Percentiles rank a stretch among this genome's conserved stretches.
These are phyloP conservation scores for Hoplias malabaricus DNA, from an alignment of 2,113 vertebrate species.

Conservation along the genomic window DNA sequence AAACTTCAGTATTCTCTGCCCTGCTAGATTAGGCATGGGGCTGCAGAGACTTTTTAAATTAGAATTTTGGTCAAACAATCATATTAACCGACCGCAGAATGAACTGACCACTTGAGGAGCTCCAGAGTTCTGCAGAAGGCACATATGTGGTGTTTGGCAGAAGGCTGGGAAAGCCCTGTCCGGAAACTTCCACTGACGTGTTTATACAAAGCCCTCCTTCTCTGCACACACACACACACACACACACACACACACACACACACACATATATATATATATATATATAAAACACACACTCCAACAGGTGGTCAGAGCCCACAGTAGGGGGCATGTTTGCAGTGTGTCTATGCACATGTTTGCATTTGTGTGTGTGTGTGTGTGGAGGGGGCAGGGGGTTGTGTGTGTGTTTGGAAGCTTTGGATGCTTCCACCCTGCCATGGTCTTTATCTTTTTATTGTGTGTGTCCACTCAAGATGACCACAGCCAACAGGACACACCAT, in stretches of 20 bases:
- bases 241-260: neutral
- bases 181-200: conserved; percentile 38
- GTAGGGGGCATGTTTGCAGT: conserved; percentile 8
- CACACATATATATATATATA: too few species aligned
- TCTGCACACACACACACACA: neutral
- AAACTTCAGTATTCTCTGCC: too few species aligned
- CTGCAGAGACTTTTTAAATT: too few species aligned
- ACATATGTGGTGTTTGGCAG: neutral
- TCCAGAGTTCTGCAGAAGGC: neutral
- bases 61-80: too few species aligned
- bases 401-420: conserved; percentile 18
- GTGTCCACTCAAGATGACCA: conserved; percentile 21
- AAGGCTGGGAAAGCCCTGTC: conserved; percentile 38
- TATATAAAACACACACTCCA: conserved; percentile 32
- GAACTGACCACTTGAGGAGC: neutral
- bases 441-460: conserved; percentile 29
- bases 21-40: too few species aligned
- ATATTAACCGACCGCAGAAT: neutral
- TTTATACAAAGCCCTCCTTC: conserved; percentile 45
- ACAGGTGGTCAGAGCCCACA: conserved; percentile 54
- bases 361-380: conserved; percentile 8
- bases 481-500: conserved; percentile 19
- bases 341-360: conserved; percentile 10
- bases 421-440: conserved; percentile 12
- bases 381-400: neutral